Percentiles rank a stretch among this genome's conserved stretches.
Conservation (phyloP, 2,797 vertebrate species). For the Apogon hyalosoma region DNA sequence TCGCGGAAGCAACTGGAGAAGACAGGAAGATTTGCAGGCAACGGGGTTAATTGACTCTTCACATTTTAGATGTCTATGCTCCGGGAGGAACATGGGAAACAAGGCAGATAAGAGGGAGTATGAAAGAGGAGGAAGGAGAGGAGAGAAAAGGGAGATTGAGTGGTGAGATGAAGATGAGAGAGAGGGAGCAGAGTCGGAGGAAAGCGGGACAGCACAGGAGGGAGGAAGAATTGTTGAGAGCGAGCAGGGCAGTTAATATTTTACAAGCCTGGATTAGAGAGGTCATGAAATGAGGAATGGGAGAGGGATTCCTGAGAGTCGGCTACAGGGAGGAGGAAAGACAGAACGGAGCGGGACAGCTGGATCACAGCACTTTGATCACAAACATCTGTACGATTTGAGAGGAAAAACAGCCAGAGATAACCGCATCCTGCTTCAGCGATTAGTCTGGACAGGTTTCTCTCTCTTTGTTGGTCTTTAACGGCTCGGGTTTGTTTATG, state of each 20-base stretch:
- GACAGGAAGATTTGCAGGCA: conserved; percentile 53
- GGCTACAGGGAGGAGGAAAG: conserved; percentile 6
- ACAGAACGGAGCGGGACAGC: conserved; percentile 57
- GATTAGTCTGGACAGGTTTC: conserved; percentile 35
- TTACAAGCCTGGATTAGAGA: conserved; percentile 80
- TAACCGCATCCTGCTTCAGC: conserved; percentile 38
- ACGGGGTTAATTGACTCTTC: conserved; percentile 75
- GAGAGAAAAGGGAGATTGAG: conserved; percentile 40
- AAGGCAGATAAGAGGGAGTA: conserved; percentile 41
- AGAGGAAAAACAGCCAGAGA: conserved; percentile 27
- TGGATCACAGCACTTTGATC: conserved; percentile 74
- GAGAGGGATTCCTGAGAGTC: conserved; percentile 5
- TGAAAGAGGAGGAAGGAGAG: conserved; percentile 24
- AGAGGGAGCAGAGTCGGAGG: conserved; percentile 10
- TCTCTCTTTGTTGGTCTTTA: background rate
- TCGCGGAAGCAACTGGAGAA: conserved; percentile 47
- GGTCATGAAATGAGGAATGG: conserved; percentile 74
- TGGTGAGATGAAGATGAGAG: conserved; percentile 45
- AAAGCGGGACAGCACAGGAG: conserved; percentile 46
- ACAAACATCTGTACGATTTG: conserved; percentile 70
- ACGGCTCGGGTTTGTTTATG: background rate
- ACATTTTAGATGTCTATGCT: conserved; percentile 58
- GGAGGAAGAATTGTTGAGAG: conserved; percentile 60
- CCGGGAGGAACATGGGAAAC: conserved; percentile 43
- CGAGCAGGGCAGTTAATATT: conserved; percentile 76